A percentile compares a stretch with the other conserved stretches of the same genome.
phyloP scores from a whole-genome alignment of 2,797 vertebrate species.

The Dallia pectoralis region DNA sequence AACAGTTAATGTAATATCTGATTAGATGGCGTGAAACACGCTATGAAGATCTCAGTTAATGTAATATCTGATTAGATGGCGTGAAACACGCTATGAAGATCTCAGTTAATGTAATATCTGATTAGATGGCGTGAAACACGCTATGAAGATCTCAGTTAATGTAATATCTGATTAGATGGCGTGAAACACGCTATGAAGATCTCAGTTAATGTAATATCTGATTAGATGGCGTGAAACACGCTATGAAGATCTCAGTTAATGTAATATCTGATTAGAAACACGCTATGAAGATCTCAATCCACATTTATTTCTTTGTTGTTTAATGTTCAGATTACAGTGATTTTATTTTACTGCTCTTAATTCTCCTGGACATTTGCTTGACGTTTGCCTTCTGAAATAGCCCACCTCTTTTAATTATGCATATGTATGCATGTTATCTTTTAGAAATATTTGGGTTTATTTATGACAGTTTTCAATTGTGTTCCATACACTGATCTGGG shows the following conservation, averaged over 20 bases:
- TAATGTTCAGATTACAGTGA: slow-evolving; percentile 7
- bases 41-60: slow-evolving; percentile 39
- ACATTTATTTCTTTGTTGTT: slow-evolving; percentile 30
- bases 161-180: slow-evolving; percentile 61
- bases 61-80: slow-evolving; percentile 61
- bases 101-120: slow-evolving; percentile 64
- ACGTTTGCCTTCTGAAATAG: neutral
- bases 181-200: slow-evolving; percentile 38
- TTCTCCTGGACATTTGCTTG: neutral
- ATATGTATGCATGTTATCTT: slow-evolving; percentile 24
- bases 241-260: slow-evolving; percentile 59
- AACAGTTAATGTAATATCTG: slow-evolving; percentile 64
- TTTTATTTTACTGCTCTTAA: slow-evolving; percentile 5
- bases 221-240: slow-evolving; percentile 51
- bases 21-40: slow-evolving; percentile 51
- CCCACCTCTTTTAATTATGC: slow-evolving; percentile 11
- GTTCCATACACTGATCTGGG: neutral
- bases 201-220: slow-evolving; percentile 64
- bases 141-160: slow-evolving; percentile 59
- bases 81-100: slow-evolving; percentile 38
- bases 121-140: slow-evolving; percentile 51
- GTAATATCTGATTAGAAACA: slow-evolving; percentile 62
- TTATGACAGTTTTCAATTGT: slow-evolving; percentile 6
- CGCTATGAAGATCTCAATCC: slow-evolving; percentile 28
- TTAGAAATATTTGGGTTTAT: slow-evolving; percentile 1